These are phyloP conservation scores for Drosophila ogumai DNA, from an alignment of 1,140 invertebrate genomes.

Conservation along the genomic window DNA sequence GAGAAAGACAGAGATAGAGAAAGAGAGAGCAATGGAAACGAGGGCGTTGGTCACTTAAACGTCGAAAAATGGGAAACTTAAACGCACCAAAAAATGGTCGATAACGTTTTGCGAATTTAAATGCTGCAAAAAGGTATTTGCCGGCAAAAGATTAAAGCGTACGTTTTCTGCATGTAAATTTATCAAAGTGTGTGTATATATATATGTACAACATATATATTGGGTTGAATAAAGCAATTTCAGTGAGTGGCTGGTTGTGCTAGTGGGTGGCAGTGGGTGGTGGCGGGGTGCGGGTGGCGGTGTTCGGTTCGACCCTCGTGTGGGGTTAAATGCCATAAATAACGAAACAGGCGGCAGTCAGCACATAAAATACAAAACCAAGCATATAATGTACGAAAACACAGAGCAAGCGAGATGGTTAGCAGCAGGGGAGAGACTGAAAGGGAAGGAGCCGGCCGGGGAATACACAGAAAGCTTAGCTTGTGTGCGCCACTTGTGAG, in stretches of 20 bases:
- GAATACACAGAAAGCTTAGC: constrained; percentile 57
- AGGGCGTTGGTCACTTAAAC: constrained; percentile 53
- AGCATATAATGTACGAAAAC: constrained; percentile 62
- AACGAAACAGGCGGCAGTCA: constrained; percentile 72
- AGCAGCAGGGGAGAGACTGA: constrained; percentile 5
- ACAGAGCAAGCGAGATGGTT: constrained; percentile 16
- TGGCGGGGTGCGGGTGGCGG: constrained; percentile 18
- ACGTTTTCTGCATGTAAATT: constrained; percentile 25
- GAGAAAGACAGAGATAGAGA: constrained; percentile 1
- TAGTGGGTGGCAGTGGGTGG: constrained; percentile 41
- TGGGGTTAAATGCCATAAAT: constrained; percentile 80
- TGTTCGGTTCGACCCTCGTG: constrained; percentile 28
- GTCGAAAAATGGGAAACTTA: constrained; percentile 56
- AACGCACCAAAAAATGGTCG: constrained; percentile 56
- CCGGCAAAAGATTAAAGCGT: constrained; percentile 73
- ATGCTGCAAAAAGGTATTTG: constrained; percentile 68
- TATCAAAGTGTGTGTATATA: not conserved
- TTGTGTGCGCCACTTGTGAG: constrained; percentile 42
- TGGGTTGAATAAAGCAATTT: constrained; percentile 65
- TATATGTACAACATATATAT: constrained; percentile 2
- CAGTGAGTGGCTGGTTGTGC: constrained; percentile 47
- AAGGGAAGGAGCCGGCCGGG: constrained; percentile 60
- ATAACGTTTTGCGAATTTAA: constrained; percentile 53
- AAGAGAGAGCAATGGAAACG: constrained; percentile 4
- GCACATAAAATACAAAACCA: constrained; percentile 66